phyloP scores from a whole-genome alignment of 2,888 invertebrate genomes.

The Asteroscopus sphinx region DNA sequence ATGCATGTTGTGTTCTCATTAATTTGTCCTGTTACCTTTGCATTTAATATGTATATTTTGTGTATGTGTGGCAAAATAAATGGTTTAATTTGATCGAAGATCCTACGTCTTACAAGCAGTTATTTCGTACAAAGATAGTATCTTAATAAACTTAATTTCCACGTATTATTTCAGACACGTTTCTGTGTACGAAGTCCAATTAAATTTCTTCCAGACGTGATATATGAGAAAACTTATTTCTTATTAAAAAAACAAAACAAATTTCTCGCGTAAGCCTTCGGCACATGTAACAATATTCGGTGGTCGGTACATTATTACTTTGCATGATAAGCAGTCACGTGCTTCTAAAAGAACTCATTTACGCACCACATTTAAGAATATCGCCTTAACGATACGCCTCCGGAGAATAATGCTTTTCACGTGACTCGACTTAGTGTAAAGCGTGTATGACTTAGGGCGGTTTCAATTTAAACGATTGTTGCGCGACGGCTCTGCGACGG shows the following conservation, averaged over 20 bases:
- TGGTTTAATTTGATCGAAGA: too few relatives aligned
- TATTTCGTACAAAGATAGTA: not conserved
- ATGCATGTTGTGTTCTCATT: too few relatives aligned
- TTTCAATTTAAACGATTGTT: conserved; percentile 20
- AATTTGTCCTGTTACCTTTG: too few relatives aligned
- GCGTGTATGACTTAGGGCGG: conserved; percentile 1
- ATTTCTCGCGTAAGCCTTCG: conserved; percentile 1
- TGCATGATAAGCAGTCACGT: conserved; percentile 40
- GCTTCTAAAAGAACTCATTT: conserved; percentile 42
- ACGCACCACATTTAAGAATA: conserved; percentile 44
- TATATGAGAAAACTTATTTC: conserved; percentile 14
- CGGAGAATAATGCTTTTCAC: conserved; percentile 41
- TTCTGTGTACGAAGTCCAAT: conserved; percentile 12
- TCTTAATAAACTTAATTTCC: conserved; percentile 11
- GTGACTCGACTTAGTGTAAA: conserved; percentile 31
- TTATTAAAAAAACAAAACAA: conserved; percentile 13
- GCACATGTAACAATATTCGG: conserved; percentile 24
- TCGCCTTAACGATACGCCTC: conserved; percentile 32
- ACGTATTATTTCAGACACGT: conserved; percentile 3
- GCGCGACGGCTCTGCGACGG: not conserved
- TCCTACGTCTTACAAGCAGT: not conserved
- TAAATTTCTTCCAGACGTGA: conserved; percentile 7
- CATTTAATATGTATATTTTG: too few relatives aligned
- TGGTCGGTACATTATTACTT: conserved; percentile 28
- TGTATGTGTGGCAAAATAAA: too few relatives aligned